Evolutionary conservation across 2,113 vertebrate species (phyloP).

Genomic region (Suncus etruscus): DNA sequence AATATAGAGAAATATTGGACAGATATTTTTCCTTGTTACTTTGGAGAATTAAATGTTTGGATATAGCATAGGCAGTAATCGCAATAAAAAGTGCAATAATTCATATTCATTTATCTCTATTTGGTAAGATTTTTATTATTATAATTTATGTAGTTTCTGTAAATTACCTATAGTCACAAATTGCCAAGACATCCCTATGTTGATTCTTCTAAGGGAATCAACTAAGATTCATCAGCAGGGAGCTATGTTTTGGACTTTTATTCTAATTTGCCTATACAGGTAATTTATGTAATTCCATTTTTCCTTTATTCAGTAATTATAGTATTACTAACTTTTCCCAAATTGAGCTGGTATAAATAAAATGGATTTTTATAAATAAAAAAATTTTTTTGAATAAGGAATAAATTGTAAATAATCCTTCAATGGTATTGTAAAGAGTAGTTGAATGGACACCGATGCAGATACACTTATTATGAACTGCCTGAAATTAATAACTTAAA

Average conservation of each 20-base stretch:
- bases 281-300: not conserved
- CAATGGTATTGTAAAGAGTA: not conserved
- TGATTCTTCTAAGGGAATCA: too few relatives aligned
- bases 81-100: not conserved
- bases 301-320: not conserved
- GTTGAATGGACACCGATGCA: not conserved
- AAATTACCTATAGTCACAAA: not conserved
- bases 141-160: not conserved
- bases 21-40: not conserved
- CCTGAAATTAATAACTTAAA: not conserved
- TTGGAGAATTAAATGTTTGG: constrained; percentile 12
- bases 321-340: not conserved
- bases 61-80: not conserved
- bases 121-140: not conserved
- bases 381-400: not conserved
- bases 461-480: not conserved
- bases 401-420: not conserved
- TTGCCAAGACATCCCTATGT: not conserved
- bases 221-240: not conserved
- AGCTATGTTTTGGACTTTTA: too few relatives aligned
- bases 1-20: not conserved
- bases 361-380: not conserved
- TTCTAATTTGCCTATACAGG: too few relatives aligned
- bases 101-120: not conserved
- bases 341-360: not conserved